Conservation (phyloP, 2,888 invertebrate species). For the Euzetes globulus region DNA sequence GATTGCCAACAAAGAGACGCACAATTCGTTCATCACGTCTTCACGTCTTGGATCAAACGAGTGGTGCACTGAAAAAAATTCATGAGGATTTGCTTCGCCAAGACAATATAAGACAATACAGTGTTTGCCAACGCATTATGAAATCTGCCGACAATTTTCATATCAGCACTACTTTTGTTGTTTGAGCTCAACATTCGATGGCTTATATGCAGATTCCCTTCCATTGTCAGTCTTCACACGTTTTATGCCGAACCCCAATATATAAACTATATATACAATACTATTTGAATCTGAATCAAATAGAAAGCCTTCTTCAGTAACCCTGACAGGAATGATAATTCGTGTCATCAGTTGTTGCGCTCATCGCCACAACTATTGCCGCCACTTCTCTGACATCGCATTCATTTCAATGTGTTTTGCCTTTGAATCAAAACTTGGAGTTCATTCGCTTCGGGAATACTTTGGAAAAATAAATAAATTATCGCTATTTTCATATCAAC, state of each 20-base stretch:
- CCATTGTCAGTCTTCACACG: background rate
- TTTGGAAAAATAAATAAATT: constrained; percentile 9
- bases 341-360: constrained; percentile 10
- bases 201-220: constrained; percentile 18
- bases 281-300: constrained; percentile 22
- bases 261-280: background rate
- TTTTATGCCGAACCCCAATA: background rate
- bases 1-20: constrained; percentile 17
- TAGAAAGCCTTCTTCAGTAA: constrained; percentile 1
- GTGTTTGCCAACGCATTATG: constrained; percentile 10
- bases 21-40: constrained; percentile 10
- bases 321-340: constrained; percentile 18
- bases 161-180: constrained; percentile 13
- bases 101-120: constrained; percentile 26
- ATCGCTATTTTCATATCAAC: background rate
- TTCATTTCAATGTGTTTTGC: background rate
- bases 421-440: background rate
- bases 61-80: constrained; percentile 7
- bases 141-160: constrained; percentile 5
- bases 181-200: background rate
- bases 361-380: background rate
- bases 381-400: background rate
- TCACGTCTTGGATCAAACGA: constrained; percentile 1
- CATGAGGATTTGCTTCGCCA: background rate
- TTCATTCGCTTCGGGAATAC: background rate